A percentile compares a stretch with the other conserved stretches of the same genome.
Evolutionary conservation across 2,888 invertebrate species (phyloP).

Genomic region (Oligia strigilis): DNA sequence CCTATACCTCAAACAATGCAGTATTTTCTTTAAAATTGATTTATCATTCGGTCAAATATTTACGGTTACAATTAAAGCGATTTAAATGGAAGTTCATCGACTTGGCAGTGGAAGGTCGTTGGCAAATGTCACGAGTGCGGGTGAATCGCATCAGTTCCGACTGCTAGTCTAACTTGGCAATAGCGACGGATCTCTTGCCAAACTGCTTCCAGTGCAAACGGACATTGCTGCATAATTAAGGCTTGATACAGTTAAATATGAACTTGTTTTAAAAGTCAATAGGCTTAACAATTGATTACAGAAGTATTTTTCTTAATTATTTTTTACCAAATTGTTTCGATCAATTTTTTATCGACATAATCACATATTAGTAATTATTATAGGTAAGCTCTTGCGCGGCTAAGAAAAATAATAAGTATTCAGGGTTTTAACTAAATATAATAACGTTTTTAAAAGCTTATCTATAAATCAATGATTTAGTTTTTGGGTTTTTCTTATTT

Average conservation of each 20-base stretch:
- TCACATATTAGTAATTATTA: background rate
- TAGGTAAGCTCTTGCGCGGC: too few relatives aligned
- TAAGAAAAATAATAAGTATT: too few relatives aligned
- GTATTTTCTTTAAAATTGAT: constrained; percentile 35
- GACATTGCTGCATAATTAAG: constrained; percentile 42
- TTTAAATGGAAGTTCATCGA: constrained; percentile 58
- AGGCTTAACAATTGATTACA: background rate
- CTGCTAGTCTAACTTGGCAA: constrained; percentile 44
- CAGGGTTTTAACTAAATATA: background rate
- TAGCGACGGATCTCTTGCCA: constrained; percentile 52
- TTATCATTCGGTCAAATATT: constrained; percentile 44
- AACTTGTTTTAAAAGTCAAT: constrained; percentile 32
- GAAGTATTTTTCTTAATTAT: background rate
- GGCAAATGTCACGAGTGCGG: constrained; percentile 50
- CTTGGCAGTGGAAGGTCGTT: constrained; percentile 58
- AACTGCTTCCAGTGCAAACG: constrained; percentile 29
- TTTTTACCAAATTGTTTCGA: too few relatives aligned
- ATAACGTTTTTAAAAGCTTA: background rate
- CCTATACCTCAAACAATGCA: constrained; percentile 19
- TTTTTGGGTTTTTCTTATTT: background rate
- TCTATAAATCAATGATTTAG: background rate
- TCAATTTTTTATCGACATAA: too few relatives aligned
- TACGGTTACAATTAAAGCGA: constrained; percentile 52
- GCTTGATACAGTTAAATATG: constrained; percentile 20
- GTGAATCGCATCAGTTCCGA: constrained; percentile 70